Evolutionary conservation across 2,797 vertebrate species (phyloP).

Genomic region (Diglossa cyanea): DNA sequence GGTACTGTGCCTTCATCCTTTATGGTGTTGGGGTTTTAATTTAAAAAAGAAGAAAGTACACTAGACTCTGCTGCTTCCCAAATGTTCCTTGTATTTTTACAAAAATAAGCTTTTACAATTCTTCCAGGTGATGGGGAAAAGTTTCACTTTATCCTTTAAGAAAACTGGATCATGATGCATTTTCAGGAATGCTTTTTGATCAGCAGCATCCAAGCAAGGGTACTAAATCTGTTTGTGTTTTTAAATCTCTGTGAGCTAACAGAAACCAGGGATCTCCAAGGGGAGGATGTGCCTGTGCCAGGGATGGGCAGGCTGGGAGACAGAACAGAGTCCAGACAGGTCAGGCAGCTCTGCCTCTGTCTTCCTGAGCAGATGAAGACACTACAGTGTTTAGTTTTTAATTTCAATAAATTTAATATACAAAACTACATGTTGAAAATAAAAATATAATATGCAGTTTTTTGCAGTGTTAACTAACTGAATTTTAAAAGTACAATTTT

Average conservation of each 20-base stretch:
- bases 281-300: background rate
- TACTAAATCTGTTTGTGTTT: background rate
- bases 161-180: background rate
- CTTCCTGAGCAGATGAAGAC: conserved; percentile 65
- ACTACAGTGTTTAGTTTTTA: conserved; percentile 68
- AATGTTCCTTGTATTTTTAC: background rate
- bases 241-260: background rate
- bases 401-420: conserved; percentile 76
- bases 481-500: conserved; percentile 75
- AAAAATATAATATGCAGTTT: conserved; percentile 73
- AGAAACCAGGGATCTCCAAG: background rate
- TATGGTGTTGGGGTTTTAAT: background rate
- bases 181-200: conserved; percentile 6
- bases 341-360: conserved; percentile 37
- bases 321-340: background rate
- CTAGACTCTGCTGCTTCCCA: conserved; percentile 1
- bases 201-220: background rate
- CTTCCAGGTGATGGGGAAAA: conserved; percentile 2
- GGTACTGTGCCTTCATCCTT: conserved; percentile 63
- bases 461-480: conserved; percentile 75
- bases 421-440: conserved; percentile 77
- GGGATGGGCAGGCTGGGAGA: background rate
- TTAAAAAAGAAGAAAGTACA: background rate
- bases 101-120: background rate
- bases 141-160: conserved; percentile 10